These are phyloP conservation scores for Augiades crinisus DNA, from an alignment of 2,888 invertebrate genomes.

Conservation along the genomic window DNA sequence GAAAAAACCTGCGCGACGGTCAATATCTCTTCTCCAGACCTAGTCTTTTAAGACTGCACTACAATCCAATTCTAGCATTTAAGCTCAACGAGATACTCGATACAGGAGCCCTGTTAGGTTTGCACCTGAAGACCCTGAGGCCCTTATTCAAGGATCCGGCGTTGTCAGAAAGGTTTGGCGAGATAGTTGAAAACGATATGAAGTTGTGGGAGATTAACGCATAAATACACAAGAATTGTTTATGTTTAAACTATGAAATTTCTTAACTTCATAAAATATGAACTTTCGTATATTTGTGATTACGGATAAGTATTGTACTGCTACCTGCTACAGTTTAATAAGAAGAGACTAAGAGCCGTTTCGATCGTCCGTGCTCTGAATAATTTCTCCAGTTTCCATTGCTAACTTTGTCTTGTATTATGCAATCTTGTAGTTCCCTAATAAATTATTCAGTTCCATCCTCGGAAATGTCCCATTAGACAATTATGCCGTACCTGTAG, in stretches of 20 bases:
- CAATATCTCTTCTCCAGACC: slow-evolving; percentile 91
- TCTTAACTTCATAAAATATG: too few species aligned
- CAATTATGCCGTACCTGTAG: too few species aligned
- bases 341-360: slow-evolving; percentile 14
- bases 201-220: slow-evolving; percentile 88
- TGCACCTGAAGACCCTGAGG: slow-evolving; percentile 87
- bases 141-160: slow-evolving; percentile 86
- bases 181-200: slow-evolving; percentile 93
- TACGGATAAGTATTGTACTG: not conserved
- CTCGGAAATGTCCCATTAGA: slow-evolving; percentile 1
- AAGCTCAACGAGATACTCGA: slow-evolving; percentile 86
- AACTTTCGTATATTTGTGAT: not conserved
- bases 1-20: slow-evolving; percentile 83
- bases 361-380: slow-evolving; percentile 20
- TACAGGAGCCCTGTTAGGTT: slow-evolving; percentile 89
- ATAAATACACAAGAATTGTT: too few species aligned
- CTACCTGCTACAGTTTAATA: slow-evolving; percentile 15
- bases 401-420: slow-evolving; percentile 11
- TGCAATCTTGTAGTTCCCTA: slow-evolving; percentile 3
- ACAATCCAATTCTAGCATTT: slow-evolving; percentile 85
- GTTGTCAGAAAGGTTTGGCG: slow-evolving; percentile 88
- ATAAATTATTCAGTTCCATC: slow-evolving; percentile 13
- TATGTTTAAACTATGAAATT: too few species aligned
- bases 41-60: slow-evolving; percentile 89
- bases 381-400: slow-evolving; percentile 3